Evolutionary conservation across 2,888 invertebrate genomes (phyloP).

Genomic region (Pomacea canaliculata): DNA sequence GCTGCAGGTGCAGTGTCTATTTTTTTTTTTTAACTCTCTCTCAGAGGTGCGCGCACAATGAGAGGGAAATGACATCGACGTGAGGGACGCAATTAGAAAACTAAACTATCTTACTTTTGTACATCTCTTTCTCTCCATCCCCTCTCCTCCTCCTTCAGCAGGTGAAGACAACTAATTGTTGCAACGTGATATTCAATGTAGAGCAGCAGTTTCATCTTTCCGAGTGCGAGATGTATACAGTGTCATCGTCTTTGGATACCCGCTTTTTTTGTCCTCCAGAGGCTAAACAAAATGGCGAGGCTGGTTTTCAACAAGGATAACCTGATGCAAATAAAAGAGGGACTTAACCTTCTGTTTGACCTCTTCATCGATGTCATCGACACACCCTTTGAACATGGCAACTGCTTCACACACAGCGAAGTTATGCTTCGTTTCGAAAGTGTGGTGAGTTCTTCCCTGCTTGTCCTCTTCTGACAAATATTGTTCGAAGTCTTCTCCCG

Average conservation of each 20-base stretch:
- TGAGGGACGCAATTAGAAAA: neutral
- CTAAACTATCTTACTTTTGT: too few relatives aligned
- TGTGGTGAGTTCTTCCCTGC: constrained; percentile 37
- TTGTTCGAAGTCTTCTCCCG: too few relatives aligned
- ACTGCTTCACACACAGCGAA: constrained; percentile 42
- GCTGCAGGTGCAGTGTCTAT: too few relatives aligned
- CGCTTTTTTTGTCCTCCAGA: constrained; percentile 35
- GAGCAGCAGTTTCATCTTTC: too few relatives aligned
- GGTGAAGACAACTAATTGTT: too few relatives aligned
- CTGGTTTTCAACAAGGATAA: constrained; percentile 45
- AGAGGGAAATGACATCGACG: neutral
- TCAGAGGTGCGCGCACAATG: neutral
- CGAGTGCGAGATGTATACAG: neutral
- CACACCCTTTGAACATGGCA: constrained; percentile 41
- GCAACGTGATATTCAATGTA: too few relatives aligned
- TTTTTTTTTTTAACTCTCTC: too few relatives aligned
- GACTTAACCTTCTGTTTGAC: constrained; percentile 40
- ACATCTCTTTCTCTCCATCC: too few relatives aligned
- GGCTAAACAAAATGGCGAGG: constrained; percentile 41
- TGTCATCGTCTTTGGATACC: neutral
- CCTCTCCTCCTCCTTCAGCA: too few relatives aligned
- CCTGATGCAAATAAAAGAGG: constrained; percentile 42
- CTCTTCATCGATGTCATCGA: constrained; percentile 43
- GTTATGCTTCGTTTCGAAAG: constrained; percentile 40
- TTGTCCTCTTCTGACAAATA: too few relatives aligned